Conservation (phyloP, 1,140 invertebrate genomes). For the Ips typographus region DNA sequence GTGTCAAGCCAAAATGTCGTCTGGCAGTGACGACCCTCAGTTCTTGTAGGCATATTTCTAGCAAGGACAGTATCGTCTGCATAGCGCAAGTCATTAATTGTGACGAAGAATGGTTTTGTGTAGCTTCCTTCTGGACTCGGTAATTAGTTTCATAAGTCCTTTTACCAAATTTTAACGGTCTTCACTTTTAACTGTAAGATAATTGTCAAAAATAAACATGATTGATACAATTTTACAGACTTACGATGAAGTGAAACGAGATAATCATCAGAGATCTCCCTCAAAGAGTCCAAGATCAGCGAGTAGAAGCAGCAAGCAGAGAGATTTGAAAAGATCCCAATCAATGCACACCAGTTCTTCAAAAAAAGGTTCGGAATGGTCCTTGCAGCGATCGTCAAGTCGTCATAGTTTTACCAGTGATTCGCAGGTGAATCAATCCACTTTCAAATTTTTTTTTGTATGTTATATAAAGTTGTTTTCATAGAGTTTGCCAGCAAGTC, state of each 20-base stretch:
- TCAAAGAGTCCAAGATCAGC: constrained; percentile 32
- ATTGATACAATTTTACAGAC: constrained; percentile 49
- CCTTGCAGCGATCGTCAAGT: constrained; percentile 58
- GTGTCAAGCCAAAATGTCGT: too few species aligned
- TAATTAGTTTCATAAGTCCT: too few species aligned
- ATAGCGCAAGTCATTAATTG: too few species aligned
- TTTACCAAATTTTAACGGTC: too few species aligned
- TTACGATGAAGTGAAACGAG: constrained; percentile 51
- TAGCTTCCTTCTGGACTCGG: too few species aligned
- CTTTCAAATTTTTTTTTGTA: too few species aligned
- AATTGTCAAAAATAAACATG: not conserved
- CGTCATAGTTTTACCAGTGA: constrained; percentile 65
- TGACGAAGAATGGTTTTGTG: too few species aligned
- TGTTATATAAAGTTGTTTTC: too few species aligned
- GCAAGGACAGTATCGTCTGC: too few species aligned
- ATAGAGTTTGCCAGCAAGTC: constrained; percentile 50
- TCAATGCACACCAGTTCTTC: constrained; percentile 52
- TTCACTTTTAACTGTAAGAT: too few species aligned
- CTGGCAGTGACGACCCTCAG: too few species aligned
- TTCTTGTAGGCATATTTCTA: too few species aligned
- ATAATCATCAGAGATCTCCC: constrained; percentile 19
- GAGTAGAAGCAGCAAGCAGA: constrained; percentile 39
- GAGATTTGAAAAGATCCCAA: constrained; percentile 53
- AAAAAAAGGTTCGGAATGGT: constrained; percentile 47
- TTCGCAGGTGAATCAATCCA: constrained; percentile 56